Base-by-base conservation (phyloP, 1,140 invertebrate species). In the Drosophila nigromelanica region DNA sequence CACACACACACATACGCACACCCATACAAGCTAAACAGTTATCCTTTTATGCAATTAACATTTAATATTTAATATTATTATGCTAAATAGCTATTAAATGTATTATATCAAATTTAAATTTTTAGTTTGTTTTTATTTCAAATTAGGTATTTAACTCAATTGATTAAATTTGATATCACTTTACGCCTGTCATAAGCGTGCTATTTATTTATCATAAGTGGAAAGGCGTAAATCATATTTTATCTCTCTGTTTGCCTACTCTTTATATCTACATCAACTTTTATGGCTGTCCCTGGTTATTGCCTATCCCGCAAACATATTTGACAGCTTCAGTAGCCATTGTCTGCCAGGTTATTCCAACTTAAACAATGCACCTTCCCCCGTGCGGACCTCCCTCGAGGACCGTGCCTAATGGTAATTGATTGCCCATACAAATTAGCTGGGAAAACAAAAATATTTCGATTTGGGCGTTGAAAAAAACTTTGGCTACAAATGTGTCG, bases 351-450 rank as follows among this genome's bases (percentile, higher is more conserved):
- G 14, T 58, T 33, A 40, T 30, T 21, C 5, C 54, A 24, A 75
- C 54, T 52, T 64, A 48, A 71, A 78, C 79, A 81, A 81, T 66
- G 30, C 35, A 15, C 30, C 59, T 21, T 15, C 30, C 18, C 30
- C 12, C 15, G 1, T 4, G 11, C 30, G 1, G 4, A 8, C 15
- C 37, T 12, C 14, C 21, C 7, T 5, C 8, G 18, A 39, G 10
- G 3, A 24, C 50, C 47, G 27, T 54, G 35, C 5, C 42, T 70
- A 89, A 87, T 89, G 61, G 73, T 87, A 87, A 87, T 87, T 87
- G 82, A 87, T 87, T 89, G 82, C 72, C 63, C 71, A 77, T 75
- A 71, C 72, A 87, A 87, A 87, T 87, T 89, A 89, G 82, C 61
- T 33, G 42, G 40, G 21, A 33, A 79, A 68, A 74, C 62, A 73